Conservation (phyloP, 2,888 invertebrate genomes). For the Rotaria magnacalcarata region DNA sequence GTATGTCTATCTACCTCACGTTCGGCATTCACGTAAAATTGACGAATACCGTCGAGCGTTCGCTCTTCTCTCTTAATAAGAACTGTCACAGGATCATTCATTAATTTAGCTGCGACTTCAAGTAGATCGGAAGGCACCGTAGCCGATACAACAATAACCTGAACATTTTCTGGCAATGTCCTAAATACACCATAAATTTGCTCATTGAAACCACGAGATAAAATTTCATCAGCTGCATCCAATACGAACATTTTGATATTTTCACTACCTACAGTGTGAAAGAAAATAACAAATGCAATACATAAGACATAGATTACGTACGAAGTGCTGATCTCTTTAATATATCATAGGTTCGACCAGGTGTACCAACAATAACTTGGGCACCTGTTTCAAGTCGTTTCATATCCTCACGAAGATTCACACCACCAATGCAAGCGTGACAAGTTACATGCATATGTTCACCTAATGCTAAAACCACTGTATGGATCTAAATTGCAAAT, state of each 20-base stretch:
- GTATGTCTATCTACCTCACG: conserved; percentile 77
- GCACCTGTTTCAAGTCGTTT: conserved; percentile 84
- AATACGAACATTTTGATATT: conserved; percentile 69
- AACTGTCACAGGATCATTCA: conserved; percentile 91
- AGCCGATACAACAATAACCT: conserved; percentile 90
- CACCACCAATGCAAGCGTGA: conserved; percentile 67
- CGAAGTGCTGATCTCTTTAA: conserved; percentile 83
- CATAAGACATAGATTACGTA: conserved; percentile 49
- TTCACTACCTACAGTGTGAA: conserved; percentile 64
- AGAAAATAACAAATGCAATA: conserved; percentile 71
- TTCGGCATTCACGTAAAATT: conserved; percentile 90
- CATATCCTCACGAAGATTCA: conserved; percentile 90
- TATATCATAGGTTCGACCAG: conserved; percentile 95
- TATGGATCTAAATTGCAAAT: conserved; percentile 64
- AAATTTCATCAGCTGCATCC: conserved; percentile 66
- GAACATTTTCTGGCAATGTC: conserved; percentile 81
- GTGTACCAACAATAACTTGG: conserved; percentile 94
- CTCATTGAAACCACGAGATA: conserved; percentile 97
- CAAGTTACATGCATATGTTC: conserved; percentile 96
- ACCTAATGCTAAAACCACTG: conserved; percentile 90
- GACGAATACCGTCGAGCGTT: conserved; percentile 90
- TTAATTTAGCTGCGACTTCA: conserved; percentile 93
- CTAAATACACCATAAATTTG: conserved; percentile 98
- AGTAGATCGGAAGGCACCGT: conserved; percentile 97
- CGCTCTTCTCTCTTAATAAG: conserved; percentile 73